Evolutionary conservation across 2,113 vertebrate species (phyloP).

Genomic region (Micromys minutus): DNA sequence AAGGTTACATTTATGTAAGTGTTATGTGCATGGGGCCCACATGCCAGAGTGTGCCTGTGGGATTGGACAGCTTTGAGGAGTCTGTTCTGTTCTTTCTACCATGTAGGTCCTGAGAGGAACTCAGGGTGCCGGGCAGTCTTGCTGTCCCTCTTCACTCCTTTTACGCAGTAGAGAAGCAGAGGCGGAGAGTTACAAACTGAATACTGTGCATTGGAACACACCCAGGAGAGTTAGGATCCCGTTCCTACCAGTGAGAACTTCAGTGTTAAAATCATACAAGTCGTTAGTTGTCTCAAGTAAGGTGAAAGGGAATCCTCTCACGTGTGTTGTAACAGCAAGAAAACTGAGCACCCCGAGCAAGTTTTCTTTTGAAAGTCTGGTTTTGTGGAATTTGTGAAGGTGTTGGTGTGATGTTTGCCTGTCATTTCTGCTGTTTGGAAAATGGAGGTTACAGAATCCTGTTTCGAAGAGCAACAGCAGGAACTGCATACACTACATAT

Average conservation of each 20-base stretch:
- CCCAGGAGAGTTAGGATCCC: neutral
- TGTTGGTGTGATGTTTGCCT: neutral
- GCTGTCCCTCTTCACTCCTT: neutral
- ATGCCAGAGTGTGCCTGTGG: neutral
- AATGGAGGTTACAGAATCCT: neutral
- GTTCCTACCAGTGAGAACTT: neutral
- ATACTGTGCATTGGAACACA: neutral
- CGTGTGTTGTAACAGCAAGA: neutral
- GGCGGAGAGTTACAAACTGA: neutral
- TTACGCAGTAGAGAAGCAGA: neutral
- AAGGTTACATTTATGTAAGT: neutral
- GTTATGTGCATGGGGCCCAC: neutral
- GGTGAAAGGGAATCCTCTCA: neutral
- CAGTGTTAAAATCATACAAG: neutral
- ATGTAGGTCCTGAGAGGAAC: neutral
- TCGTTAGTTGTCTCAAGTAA: neutral
- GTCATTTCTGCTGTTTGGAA: neutral
- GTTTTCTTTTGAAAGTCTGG: neutral
- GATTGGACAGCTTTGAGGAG: too few relatives aligned
- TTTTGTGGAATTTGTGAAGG: neutral
- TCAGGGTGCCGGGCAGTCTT: neutral
- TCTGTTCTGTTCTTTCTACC: neutral
- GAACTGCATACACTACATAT: neutral
- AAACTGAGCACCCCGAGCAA: neutral
- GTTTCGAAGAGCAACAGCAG: neutral